A percentile compares a stretch with the other conserved stretches of the same genome.
Conservation (phyloP, 92 coral and sea anemone species). For the Phenganax stokvisi region DNA sequence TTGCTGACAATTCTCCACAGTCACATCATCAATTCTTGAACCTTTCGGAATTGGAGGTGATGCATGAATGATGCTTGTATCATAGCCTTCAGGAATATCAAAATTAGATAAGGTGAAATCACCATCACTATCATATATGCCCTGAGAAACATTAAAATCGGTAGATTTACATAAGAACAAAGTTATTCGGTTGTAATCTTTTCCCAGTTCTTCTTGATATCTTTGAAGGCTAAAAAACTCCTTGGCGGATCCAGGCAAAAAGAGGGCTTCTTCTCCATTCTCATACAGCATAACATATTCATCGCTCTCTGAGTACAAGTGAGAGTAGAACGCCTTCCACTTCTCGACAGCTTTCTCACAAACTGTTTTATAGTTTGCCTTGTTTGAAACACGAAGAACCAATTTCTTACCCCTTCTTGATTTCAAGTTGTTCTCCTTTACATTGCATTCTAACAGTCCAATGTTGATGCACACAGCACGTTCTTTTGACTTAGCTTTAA, state of each 20-base stretch:
- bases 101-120: neutral
- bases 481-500: conserved; percentile 11
- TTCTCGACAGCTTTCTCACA: conserved; percentile 45
- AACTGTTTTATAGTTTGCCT: conserved; percentile 32
- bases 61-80: neutral
- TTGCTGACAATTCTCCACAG: neutral
- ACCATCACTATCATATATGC: neutral
- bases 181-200: conserved; percentile 42
- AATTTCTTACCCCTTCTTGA: conserved; percentile 56
- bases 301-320: conserved; percentile 44
- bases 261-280: conserved; percentile 52
- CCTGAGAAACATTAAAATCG: neutral
- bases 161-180: conserved; percentile 32
- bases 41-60: neutral
- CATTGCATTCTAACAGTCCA: conserved; percentile 47
- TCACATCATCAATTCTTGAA: neutral
- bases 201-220: conserved; percentile 42
- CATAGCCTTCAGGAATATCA: neutral
- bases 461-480: conserved; percentile 31
- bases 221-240: conserved; percentile 46
- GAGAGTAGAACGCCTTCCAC: conserved; percentile 50
- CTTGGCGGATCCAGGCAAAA: conserved; percentile 51
- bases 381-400: conserved; percentile 32
- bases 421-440: conserved; percentile 44
- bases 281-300: conserved; percentile 51